These are phyloP conservation scores for Temnothorax rugatulus DNA, from an alignment of 2,888 invertebrate species.

Conservation along the genomic window DNA sequence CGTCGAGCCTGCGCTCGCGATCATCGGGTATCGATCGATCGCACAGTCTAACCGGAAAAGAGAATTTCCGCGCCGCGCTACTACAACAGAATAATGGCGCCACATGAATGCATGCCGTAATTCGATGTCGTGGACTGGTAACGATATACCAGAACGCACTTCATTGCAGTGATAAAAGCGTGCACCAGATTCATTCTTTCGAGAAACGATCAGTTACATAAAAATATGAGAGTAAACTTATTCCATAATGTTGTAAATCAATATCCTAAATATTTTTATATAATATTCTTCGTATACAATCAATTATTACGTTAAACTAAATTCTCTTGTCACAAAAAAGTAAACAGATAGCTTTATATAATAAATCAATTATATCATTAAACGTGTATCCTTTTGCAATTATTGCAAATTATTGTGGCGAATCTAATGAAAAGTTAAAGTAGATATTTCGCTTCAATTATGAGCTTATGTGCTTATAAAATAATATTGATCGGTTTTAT, in stretches of 20 bases:
- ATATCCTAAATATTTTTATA: neutral
- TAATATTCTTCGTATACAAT: neutral
- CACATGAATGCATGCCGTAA: conserved; percentile 9
- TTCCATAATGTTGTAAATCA: neutral
- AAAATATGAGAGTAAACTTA: neutral
- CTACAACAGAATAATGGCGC: conserved; percentile 12
- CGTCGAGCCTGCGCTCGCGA: conserved; percentile 21
- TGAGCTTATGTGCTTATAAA: conserved; percentile 3
- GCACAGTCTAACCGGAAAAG: conserved; percentile 30
- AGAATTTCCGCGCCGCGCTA: conserved; percentile 27
- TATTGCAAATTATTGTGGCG: neutral
- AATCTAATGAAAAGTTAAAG: neutral
- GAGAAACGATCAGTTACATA: neutral
- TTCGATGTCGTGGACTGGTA: neutral
- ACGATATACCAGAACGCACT: neutral
- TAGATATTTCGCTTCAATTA: neutral
- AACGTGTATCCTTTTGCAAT: neutral
- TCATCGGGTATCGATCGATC: conserved; percentile 35
- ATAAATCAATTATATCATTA: neutral
- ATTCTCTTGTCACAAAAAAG: neutral
- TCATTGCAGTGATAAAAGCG: conserved; percentile 4
- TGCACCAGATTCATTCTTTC: neutral
- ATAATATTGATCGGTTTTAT: conserved; percentile 26
- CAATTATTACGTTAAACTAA: neutral
- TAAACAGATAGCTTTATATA: neutral